phyloP scores from a whole-genome alignment of 2,113 vertebrate species.

The Clarias magur region DNA sequence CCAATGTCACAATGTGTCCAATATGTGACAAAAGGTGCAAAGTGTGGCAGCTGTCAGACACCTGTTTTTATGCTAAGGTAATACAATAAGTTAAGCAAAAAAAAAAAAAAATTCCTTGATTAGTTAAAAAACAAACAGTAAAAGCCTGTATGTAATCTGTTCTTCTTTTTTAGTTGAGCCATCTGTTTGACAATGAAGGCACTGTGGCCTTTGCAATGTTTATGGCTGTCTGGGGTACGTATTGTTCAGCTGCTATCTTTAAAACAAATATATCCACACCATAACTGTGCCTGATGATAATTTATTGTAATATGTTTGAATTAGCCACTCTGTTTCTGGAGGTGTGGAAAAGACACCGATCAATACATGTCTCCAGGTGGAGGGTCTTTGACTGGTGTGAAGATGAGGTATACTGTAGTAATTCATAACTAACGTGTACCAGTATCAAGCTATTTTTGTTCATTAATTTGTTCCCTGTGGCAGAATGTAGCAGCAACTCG shows the following conservation, averaged over 20 bases:
- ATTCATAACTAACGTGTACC: background rate
- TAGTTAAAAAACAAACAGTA: background rate
- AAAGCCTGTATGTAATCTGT: background rate
- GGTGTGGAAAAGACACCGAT: conserved; percentile 86
- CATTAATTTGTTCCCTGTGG: background rate
- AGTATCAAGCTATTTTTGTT: background rate
- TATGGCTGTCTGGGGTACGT: conserved; percentile 94
- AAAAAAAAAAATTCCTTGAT: too few species aligned
- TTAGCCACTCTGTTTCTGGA: conserved; percentile 91
- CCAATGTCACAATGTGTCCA: conserved; percentile 83
- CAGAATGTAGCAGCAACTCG: background rate
- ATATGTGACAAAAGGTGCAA: conserved; percentile 79
- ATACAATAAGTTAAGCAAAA: too few species aligned
- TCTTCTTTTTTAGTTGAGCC: conserved; percentile 78
- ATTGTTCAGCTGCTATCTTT: conserved; percentile 30
- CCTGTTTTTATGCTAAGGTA: conserved; percentile 87
- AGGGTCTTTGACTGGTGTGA: conserved; percentile 85
- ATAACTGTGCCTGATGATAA: background rate
- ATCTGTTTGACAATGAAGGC: conserved; percentile 89
- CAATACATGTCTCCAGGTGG: conserved; percentile 76
- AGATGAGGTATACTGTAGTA: conserved; percentile 77
- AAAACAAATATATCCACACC: background rate
- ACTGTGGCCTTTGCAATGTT: conserved; percentile 89
- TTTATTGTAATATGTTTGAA: conserved; percentile 30
- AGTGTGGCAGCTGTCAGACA: conserved; percentile 81